A percentile compares a stretch with the other conserved stretches of the same genome.
phyloP scores from a whole-genome alignment of 2,888 invertebrate species.

The Spicauda simplicius region DNA sequence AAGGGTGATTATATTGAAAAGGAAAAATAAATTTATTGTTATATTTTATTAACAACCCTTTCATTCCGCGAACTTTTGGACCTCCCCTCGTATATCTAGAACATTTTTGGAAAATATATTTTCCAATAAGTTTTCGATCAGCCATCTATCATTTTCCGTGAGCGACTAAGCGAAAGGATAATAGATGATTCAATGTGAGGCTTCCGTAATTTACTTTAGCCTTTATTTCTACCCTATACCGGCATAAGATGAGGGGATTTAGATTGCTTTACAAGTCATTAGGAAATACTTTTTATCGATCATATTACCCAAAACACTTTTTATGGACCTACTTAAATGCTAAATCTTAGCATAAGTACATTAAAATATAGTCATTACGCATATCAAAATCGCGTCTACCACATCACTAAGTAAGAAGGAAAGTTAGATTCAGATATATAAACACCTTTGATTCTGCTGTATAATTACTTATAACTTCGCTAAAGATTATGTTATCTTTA shows the following conservation, averaged over 20 bases:
- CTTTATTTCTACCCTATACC: slow-evolving; percentile 24
- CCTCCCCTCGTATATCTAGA: no score
- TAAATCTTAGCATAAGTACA: no score
- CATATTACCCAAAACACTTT: neutral
- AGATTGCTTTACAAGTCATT: neutral
- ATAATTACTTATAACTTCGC: neutral
- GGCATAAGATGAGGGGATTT: neutral
- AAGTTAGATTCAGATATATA: neutral
- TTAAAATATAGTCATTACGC: no score
- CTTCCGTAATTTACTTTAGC: slow-evolving; percentile 32
- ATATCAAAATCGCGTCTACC: no score
- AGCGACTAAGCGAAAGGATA: slow-evolving; percentile 27
- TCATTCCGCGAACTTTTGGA: no score
- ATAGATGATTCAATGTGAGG: slow-evolving; percentile 29
- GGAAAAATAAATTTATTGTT: no score
- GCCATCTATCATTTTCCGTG: slow-evolving; percentile 31
- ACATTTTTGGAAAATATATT: slow-evolving; percentile 25
- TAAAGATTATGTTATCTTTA: neutral
- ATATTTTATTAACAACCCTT: no score
- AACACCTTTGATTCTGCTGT: neutral
- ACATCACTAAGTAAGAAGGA: no score
- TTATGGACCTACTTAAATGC: no score
- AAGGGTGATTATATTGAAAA: no score
- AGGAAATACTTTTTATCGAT: neutral
- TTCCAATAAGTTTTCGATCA: slow-evolving; percentile 34